phyloP scores from a whole-genome alignment of 2,797 vertebrate genomes.

The Sciurus vulgaris region DNA sequence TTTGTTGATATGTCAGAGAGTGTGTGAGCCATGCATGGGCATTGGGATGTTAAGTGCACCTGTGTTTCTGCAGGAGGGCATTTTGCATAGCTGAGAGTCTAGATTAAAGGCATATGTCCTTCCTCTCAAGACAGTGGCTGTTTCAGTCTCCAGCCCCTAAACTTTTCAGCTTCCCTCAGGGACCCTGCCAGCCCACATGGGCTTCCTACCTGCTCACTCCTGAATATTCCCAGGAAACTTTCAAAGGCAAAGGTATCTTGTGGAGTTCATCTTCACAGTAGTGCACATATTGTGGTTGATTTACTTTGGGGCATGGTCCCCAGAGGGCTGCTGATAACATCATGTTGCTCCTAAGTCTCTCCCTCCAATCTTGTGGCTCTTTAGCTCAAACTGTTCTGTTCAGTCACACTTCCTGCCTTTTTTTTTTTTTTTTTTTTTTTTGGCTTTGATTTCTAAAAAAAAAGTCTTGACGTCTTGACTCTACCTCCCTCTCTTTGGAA shows the following conservation, averaged over 20 bases:
- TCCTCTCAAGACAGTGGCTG: background rate
- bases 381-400: background rate
- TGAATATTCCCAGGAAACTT: background rate
- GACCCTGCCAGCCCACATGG: background rate
- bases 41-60: background rate
- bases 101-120: background rate
- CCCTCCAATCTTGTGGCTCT: background rate
- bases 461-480: constrained; percentile 6
- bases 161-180: background rate
- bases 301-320: background rate
- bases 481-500: background rate
- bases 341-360: background rate
- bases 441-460: background rate
- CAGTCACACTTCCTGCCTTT: too few species aligned
- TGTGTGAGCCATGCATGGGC: background rate
- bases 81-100: background rate
- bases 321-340: background rate
- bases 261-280: background rate
- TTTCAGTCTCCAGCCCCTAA: background rate
- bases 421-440: background rate
- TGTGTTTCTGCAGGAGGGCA: background rate
- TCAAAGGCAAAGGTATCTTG: background rate
- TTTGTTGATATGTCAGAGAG: background rate
- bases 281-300: background rate
- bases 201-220: background rate